Base-by-base conservation (phyloP, 2,797 vertebrate species). In the Schizothorax lantsangensis region DNA sequence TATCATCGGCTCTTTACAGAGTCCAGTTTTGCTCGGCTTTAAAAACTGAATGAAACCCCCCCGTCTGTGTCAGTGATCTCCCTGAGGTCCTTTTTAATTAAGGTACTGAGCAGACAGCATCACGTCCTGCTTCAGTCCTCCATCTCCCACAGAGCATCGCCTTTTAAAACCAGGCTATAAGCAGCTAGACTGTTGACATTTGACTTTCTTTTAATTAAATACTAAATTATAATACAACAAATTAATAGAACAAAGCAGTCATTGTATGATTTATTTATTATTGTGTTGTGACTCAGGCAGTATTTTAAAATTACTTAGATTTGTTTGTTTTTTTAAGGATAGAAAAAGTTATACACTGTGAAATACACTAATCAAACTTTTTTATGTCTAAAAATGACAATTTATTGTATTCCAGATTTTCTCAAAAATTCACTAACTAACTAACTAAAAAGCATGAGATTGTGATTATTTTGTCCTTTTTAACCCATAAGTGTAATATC, bases 121-220 rank as follows among this genome's bases (percentile, higher is more conserved):
- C 21, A 89, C 79, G 21, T 91, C 84, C 88, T 89, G 81, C 49
- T 82, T 89, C 89, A 88, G 90, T 89, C 91, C 87, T n/a, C 15
- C 68, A 81, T 77, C 85, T 81, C 72, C 59, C 81, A 74, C 81
- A 80, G 90, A 84, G 83, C 87, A 88, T 79, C 33, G 88, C 85
- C 80, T 84, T 89, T 66, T 79, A 89, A 91, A 92, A 86, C 86
- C 81, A 88, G 91, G 83, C 92, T 92, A 92, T 93, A 92, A 92
- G 90, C 89, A 85, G 89, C 87, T 81, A 89, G 88, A 92, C 87
- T 81, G 23, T 89, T 91, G 92, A 91, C 92, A 90, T 93, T 92
- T 92, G 88, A 91, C 91, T 89, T 89, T 88, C 88, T 89, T 86
- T 83, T 87, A 90, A 92, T 92, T 91, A 79, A 88, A 69, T 85